phyloP scores from a whole-genome alignment of 2,797 vertebrate genomes.

The Margarornis squamiger region DNA sequence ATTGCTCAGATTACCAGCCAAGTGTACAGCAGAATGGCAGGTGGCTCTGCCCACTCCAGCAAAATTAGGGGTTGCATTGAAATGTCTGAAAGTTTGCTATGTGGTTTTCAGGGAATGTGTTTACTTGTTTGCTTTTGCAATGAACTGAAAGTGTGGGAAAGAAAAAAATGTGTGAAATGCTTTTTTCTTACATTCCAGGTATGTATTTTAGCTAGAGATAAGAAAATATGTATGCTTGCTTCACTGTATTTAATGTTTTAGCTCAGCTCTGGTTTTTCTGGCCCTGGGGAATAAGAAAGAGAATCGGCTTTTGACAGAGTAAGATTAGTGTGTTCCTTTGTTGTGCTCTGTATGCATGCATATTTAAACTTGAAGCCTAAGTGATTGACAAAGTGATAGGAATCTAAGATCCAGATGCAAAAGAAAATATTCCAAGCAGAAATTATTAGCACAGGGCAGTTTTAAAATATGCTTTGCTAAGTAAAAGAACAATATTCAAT shows the following conservation, averaged over 20 bases:
- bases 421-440: constrained; percentile 14
- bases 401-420: not conserved
- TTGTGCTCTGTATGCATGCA: not conserved
- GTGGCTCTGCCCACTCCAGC: not conserved
- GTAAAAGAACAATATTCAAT: not conserved
- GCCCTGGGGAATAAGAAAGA: constrained; percentile 21
- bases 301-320: constrained; percentile 18
- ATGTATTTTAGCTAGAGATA: not conserved
- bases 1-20: not conserved
- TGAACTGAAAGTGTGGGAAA: not conserved
- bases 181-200: not conserved
- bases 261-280: not conserved
- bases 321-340: constrained; percentile 40
- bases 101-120: not conserved
- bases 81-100: not conserved
- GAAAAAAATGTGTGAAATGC: not conserved
- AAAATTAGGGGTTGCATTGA: not conserved
- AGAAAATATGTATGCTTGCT: not conserved
- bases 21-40: not conserved
- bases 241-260: constrained; percentile 28
- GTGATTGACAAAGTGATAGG: constrained; percentile 20
- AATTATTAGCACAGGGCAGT: not conserved
- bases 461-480: not conserved
- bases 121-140: not conserved
- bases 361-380: constrained; percentile 12